phyloP scores from a whole-genome alignment of 2,113 vertebrate genomes.

The Archilochus colubris region DNA sequence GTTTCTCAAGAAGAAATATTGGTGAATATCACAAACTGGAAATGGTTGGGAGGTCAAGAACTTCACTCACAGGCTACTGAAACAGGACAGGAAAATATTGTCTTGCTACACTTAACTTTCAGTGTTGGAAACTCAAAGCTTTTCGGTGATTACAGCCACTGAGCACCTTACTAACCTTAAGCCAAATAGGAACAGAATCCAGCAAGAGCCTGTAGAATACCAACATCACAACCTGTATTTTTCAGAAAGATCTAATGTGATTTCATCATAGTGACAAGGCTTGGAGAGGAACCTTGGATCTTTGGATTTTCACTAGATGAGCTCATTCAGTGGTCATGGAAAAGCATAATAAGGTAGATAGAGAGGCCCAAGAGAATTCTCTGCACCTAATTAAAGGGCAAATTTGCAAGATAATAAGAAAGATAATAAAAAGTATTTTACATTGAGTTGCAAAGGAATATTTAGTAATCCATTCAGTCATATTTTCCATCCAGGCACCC shows the following conservation, averaged over 20 bases:
- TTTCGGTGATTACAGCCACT: neutral
- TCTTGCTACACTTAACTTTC: neutral
- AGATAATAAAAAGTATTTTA: neutral
- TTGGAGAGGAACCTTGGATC: neutral
- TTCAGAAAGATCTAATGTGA: neutral
- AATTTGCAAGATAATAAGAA: neutral
- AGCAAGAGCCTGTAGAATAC: neutral
- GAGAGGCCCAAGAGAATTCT: neutral
- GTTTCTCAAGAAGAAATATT: neutral
- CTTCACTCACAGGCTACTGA: neutral
- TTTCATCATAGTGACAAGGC: neutral
- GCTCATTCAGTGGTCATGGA: neutral
- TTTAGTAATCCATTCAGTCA: neutral
- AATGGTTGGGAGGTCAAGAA: neutral
- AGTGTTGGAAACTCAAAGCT: neutral
- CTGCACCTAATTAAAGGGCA: neutral
- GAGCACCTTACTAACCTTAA: neutral
- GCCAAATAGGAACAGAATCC: neutral
- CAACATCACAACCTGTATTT: neutral
- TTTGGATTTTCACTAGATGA: neutral
- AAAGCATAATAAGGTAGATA: neutral
- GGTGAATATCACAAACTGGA: neutral
- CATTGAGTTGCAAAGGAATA: neutral
- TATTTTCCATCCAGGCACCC: neutral
- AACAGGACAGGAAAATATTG: neutral